Conservation (phyloP, 2,888 invertebrate genomes). For the Callinectes sapidus region DNA sequence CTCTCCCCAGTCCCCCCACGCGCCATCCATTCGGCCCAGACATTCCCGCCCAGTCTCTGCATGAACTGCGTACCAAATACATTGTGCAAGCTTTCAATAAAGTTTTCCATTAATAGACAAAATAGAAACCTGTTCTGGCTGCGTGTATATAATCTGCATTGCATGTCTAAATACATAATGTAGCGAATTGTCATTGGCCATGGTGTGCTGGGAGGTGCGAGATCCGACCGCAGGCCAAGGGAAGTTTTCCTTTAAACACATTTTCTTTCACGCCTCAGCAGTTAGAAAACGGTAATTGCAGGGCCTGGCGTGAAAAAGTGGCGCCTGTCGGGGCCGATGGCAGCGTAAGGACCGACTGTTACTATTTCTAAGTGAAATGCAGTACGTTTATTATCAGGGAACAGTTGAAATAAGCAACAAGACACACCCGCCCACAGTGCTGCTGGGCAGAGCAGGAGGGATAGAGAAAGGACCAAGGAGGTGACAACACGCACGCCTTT, state of each 20-base stretch:
- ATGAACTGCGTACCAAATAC: background rate
- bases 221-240: background rate
- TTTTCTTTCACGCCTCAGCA: conserved; percentile 2
- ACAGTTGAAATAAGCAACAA: background rate
- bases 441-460: background rate
- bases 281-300: conserved; percentile 1
- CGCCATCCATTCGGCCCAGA: background rate
- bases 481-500: background rate
- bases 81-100: background rate
- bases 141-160: background rate
- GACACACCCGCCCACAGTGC: background rate
- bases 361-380: background rate
- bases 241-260: conserved; percentile 11
- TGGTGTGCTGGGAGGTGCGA: background rate
- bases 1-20: background rate
- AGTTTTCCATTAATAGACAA: background rate
- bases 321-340: background rate
- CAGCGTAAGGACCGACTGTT: background rate
- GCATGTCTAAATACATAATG: background rate
- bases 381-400: background rate
- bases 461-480: background rate
- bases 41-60: background rate
- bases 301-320: background rate
- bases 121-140: background rate
- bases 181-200: conserved; percentile 5